Conservation (phyloP, 2,888 invertebrate species). For the Spatulosminthurus flaviceps region DNA sequence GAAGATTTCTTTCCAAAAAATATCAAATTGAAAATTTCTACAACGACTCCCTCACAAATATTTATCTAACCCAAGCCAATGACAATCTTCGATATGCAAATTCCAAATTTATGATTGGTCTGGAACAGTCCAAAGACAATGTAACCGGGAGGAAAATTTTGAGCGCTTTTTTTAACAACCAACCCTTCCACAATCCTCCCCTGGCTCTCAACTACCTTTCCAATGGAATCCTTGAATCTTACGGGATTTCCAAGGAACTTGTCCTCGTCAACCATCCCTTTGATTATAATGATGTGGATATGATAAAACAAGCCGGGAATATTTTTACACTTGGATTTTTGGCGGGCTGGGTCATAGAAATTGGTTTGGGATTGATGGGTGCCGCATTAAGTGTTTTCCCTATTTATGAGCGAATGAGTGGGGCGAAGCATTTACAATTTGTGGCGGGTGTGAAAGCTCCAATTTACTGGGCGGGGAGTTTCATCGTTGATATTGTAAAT, state of each 20-base stretch:
- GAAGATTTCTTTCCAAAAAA: slow-evolving; percentile 47
- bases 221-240: slow-evolving; percentile 71
- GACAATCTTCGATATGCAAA: slow-evolving; percentile 31
- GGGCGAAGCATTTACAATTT: slow-evolving; percentile 77
- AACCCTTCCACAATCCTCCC: slow-evolving; percentile 79
- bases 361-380: slow-evolving; percentile 70
- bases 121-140: slow-evolving; percentile 56
- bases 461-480: slow-evolving; percentile 77
- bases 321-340: slow-evolving; percentile 53
- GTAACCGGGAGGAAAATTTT: too few relatives aligned
- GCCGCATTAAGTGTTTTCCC: slow-evolving; percentile 69
- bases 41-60: slow-evolving; percentile 54
- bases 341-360: slow-evolving; percentile 72
- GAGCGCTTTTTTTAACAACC: slow-evolving; percentile 74
- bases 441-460: slow-evolving; percentile 76
- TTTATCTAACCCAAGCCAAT: slow-evolving; percentile 52
- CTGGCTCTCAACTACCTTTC: slow-evolving; percentile 74
- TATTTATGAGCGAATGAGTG: slow-evolving; percentile 75
- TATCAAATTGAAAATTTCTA: slow-evolving; percentile 51
- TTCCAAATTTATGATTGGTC: slow-evolving; percentile 57
- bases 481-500: slow-evolving; percentile 75
- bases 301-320: slow-evolving; percentile 62
- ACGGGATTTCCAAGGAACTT: slow-evolving; percentile 65
- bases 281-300: slow-evolving; percentile 73
- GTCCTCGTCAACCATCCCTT: slow-evolving; percentile 75